phyloP scores from a whole-genome alignment of 2,888 invertebrate species.

The Cynaeus angustus region DNA sequence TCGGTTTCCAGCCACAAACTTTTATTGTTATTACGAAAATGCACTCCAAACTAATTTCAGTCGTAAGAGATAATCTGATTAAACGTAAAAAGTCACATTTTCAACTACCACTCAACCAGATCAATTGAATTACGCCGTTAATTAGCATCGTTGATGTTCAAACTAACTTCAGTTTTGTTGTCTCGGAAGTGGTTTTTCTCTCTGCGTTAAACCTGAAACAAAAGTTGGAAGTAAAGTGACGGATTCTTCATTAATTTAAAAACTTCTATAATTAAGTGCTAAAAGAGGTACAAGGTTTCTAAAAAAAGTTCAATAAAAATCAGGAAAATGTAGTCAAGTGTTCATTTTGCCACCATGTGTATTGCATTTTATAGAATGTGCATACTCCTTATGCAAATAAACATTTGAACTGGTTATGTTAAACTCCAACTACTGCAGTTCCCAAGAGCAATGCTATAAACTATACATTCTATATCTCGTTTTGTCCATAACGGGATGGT shows the following conservation, averaged over 20 bases:
- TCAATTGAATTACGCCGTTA: slow-evolving; percentile 15
- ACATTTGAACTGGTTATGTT: no score
- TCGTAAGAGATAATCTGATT: slow-evolving; percentile 33
- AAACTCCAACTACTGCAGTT: no score
- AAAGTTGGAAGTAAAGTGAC: slow-evolving; percentile 4
- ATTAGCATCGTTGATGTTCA: slow-evolving; percentile 25
- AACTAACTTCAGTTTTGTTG: slow-evolving; percentile 15
- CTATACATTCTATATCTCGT: no score
- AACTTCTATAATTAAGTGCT: no score
- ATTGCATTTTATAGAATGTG: no score
- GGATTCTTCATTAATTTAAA: neutral
- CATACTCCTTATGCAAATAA: no score
- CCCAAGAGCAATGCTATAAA: no score
- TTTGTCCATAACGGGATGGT: no score
- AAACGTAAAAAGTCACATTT: slow-evolving; percentile 43
- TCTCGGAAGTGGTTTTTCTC: neutral
- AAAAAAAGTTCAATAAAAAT: no score
- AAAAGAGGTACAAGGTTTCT: no score
- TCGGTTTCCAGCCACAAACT: slow-evolving; percentile 17
- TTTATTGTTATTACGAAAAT: slow-evolving; percentile 27
- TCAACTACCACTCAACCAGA: slow-evolving; percentile 22
- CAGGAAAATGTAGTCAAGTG: no score
- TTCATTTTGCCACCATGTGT: no score
- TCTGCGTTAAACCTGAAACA: slow-evolving; percentile 25
- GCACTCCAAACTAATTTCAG: slow-evolving; percentile 18